phyloP scores from a whole-genome alignment of 64 coral and sea anemone species.

The Montipora sp. region DNA sequence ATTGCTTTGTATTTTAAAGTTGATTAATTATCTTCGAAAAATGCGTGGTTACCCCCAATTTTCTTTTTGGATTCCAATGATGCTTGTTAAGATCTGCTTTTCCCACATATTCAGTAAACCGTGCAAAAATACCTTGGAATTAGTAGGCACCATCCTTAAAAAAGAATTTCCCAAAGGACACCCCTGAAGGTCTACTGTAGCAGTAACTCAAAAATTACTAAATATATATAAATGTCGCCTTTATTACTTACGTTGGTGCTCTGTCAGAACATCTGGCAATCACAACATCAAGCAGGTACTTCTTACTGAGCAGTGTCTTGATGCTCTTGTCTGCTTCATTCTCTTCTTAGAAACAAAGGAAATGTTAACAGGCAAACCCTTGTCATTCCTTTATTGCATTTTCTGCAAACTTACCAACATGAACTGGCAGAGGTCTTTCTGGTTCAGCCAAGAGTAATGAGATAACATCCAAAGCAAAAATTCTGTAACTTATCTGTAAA shows the following conservation, averaged over 20 bases:
- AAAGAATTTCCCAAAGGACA: too few species aligned
- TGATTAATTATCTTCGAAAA: too few species aligned
- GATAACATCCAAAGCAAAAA: conserved; percentile 94
- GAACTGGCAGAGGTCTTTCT: conserved; percentile 22
- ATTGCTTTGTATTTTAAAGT: too few species aligned
- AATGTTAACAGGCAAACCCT: too few species aligned
- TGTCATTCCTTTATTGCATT: too few species aligned
- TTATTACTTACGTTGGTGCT: conserved; percentile 92
- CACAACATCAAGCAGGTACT: conserved; percentile 74
- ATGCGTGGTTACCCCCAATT: too few species aligned
- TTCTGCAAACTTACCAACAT: conserved; percentile 11
- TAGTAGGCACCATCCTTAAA: too few species aligned
- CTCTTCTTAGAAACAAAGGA: conserved; percentile 24
- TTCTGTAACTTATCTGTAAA: conserved; percentile 87
- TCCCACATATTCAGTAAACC: too few species aligned
- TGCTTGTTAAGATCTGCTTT: too few species aligned
- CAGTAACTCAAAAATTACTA: neutral
- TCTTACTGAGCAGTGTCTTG: conserved; percentile 63
- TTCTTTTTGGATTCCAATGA: too few species aligned
- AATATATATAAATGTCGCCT: neutral
- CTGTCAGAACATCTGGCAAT: conserved; percentile 87
- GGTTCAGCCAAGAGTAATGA: conserved; percentile 66
- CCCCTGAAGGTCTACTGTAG: too few species aligned
- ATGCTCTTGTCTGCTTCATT: conserved; percentile 30
- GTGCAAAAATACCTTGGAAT: too few species aligned